Conservation (phyloP, 92 coral and sea anemone genomes). For the Metridium senile region DNA sequence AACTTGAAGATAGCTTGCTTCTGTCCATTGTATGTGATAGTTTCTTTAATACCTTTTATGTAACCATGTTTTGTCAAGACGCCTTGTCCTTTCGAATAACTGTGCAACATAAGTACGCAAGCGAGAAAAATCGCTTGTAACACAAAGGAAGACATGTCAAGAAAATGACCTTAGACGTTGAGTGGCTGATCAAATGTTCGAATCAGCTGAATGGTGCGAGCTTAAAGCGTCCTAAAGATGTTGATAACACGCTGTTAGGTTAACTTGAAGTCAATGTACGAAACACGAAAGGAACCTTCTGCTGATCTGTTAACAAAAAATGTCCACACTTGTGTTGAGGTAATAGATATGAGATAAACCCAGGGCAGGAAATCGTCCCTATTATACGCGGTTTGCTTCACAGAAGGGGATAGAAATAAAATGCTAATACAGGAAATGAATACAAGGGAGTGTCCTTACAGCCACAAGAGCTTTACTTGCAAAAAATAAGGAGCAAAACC, state of each 20-base stretch:
- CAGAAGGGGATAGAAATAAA: slow-evolving; percentile 43
- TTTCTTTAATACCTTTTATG: slow-evolving; percentile 13
- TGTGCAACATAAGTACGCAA: slow-evolving; percentile 5
- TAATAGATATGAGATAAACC: slow-evolving; percentile 28
- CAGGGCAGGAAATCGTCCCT: slow-evolving; percentile 29
- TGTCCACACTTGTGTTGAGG: slow-evolving; percentile 20
- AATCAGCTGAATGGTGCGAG: slow-evolving; percentile 17
- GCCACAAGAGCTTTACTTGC: slow-evolving; percentile 16
- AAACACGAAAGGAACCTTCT: slow-evolving; percentile 31
- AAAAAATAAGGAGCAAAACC: slow-evolving; percentile 28
- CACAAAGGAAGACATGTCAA: slow-evolving; percentile 8
- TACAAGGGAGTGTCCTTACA: slow-evolving; percentile 21
- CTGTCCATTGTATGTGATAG: slow-evolving; percentile 39
- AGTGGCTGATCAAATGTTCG: slow-evolving; percentile 15
- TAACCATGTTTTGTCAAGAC: slow-evolving; percentile 40
- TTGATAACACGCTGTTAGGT: slow-evolving; percentile 30
- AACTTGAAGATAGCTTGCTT: slow-evolving; percentile 55
- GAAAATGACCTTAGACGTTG: slow-evolving; percentile 16
- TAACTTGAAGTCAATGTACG: slow-evolving; percentile 7
- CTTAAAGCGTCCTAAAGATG: slow-evolving; percentile 19
- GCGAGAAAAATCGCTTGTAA: slow-evolving; percentile 10
- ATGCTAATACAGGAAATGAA: slow-evolving; percentile 39
- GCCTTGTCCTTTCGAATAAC: background rate
- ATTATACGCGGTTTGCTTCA: slow-evolving; percentile 35
- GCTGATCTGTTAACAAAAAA: slow-evolving; percentile 16